Base-by-base conservation (phyloP, 2,797 vertebrate genomes). In the Diceros bicornis region DNA sequence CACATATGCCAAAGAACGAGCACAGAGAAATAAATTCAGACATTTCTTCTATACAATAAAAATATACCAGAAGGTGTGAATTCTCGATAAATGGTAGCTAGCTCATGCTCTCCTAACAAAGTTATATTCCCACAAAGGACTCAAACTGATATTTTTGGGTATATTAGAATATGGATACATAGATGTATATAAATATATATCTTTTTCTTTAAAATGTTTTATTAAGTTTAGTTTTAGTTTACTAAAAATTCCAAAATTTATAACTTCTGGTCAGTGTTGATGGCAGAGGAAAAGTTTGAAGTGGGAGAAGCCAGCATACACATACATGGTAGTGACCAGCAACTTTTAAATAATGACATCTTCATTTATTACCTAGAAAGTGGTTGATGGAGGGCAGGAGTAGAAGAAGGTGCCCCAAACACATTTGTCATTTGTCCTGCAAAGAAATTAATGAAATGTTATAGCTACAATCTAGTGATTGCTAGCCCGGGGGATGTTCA, bases 51-150 rank as follows among this genome's bases (percentile, higher is more conserved):
- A 57, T 81, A 95, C 12, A 71, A 62, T 89, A 95, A 97, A 94
- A 85, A 96, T 79, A 79, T 47, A 83, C 78, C 64, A 94, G 94
- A 97, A 97, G 50, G 85, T 96, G 71, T 81, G 82, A 97, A 96
- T 91, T 97, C 84, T 85, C 88, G 79, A 59, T 86, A 94, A 92
- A 82, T 52, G 75, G 12, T 84, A 95, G 41, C n/a, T 79, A 91
- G 82, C 59, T 94, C 77, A 44, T 78, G 25, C 27, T 96, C 55
- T 74, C 37, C 66, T 83, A 87, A 94, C 72, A 82, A 96, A 94
- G 82, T 88, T 75, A 79, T 91, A 83, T 81, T 89, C 57, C 66
- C 52, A 84, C 79, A 92, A 83, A 96, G 41, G 44, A 86, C 44
- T 92, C 62, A 92, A 72, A 29, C 85, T 14, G n/a, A 57, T 93